These are phyloP conservation scores for Cremastinae sp. DNA, from an alignment of 2,888 invertebrate species.

Conservation along the genomic window DNA sequence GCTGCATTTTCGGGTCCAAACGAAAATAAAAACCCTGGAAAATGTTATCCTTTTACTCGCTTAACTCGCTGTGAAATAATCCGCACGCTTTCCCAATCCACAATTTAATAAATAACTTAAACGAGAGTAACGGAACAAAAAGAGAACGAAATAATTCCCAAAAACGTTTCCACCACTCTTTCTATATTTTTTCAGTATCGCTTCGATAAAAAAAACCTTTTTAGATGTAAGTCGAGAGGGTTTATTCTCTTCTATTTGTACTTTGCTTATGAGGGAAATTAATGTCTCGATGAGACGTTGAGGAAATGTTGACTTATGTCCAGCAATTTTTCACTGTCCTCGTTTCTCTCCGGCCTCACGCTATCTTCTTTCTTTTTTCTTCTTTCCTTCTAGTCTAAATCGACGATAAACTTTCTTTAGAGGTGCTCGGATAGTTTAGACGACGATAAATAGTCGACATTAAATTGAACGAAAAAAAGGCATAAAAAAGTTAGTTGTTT, in stretches of 20 bases:
- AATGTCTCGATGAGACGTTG: slow-evolving; percentile 30
- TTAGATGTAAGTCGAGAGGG: slow-evolving; percentile 10
- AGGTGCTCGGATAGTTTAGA: slow-evolving; percentile 59
- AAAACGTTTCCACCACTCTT: slow-evolving; percentile 11
- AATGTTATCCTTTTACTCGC: slow-evolving; percentile 28
- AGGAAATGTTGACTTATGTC: slow-evolving; percentile 54
- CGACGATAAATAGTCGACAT: slow-evolving; percentile 26
- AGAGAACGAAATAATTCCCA: neutral
- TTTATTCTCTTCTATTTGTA: neutral
- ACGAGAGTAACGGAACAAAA: slow-evolving; percentile 14
- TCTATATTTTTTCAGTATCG: slow-evolving; percentile 23
- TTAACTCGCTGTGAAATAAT: slow-evolving; percentile 49
- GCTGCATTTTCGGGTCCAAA: slow-evolving; percentile 12
- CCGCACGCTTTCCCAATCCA: slow-evolving; percentile 51
- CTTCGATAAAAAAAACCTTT: slow-evolving; percentile 24
- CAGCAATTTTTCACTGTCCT: slow-evolving; percentile 29
- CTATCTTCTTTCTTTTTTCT: slow-evolving; percentile 37
- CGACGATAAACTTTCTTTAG: slow-evolving; percentile 24
- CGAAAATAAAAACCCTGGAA: slow-evolving; percentile 5
- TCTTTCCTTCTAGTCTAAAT: slow-evolving; percentile 39
- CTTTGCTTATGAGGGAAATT: slow-evolving; percentile 24
- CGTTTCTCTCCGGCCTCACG: slow-evolving; percentile 7
- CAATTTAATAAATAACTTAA: slow-evolving; percentile 11
- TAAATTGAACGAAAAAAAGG: no score
- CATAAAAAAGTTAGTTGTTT: slow-evolving; percentile 29